These are phyloP conservation scores for Pogoniulus pusillus DNA, from an alignment of 2,797 vertebrate genomes.

Conservation along the genomic window DNA sequence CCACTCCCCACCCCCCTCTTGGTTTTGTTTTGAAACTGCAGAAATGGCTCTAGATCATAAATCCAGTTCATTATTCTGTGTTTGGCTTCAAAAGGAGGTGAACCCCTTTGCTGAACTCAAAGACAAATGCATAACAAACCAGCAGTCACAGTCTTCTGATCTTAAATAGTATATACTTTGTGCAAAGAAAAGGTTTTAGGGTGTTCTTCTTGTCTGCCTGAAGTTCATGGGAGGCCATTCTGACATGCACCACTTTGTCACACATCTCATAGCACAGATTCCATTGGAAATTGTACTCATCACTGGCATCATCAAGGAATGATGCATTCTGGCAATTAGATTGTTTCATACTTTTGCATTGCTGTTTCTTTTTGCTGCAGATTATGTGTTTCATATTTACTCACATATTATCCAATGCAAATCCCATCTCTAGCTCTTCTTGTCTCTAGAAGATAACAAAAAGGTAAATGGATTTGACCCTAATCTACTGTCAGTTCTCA, in stretches of 20 bases:
- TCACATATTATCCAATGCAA: constrained; percentile 82
- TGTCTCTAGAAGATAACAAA: constrained; percentile 46
- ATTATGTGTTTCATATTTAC: constrained; percentile 10
- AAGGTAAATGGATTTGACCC: neutral
- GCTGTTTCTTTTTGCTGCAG: neutral
- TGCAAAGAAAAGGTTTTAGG: neutral
- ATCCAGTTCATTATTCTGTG: neutral
- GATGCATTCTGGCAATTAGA: neutral
- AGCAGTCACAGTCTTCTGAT: neutral
- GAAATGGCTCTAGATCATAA: neutral
- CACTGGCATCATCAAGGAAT: neutral
- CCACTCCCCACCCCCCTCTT: too few relatives aligned
- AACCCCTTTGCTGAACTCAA: neutral
- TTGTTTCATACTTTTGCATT: neutral
- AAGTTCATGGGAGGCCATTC: neutral
- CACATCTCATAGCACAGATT: neutral
- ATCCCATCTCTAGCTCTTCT: constrained; percentile 81
- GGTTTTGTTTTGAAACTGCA: neutral
- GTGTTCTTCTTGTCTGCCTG: neutral
- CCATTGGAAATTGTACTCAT: neutral
- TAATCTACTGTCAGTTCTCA: neutral
- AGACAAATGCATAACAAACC: neutral
- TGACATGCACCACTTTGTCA: neutral
- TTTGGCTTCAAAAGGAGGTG: neutral
- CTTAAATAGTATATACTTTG: neutral